Evolutionary conservation across 1,140 invertebrate species (phyloP), one percentile per base, ranked within the genome.

Genomic region (Cepaea nemoralis): DNA sequence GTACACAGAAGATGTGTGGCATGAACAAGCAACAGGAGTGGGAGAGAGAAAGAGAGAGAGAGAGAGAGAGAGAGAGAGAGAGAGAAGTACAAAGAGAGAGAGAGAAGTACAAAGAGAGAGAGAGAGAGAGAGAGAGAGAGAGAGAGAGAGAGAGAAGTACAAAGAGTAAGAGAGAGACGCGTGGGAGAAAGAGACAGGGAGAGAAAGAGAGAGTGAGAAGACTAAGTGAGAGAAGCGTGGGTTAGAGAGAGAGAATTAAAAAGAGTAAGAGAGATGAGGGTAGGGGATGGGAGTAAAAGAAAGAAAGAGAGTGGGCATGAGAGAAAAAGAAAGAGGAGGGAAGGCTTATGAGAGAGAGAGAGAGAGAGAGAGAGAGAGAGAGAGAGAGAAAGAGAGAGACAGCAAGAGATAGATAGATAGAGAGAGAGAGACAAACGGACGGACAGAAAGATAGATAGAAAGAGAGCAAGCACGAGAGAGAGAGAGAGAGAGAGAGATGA

Each of bases 51-150:
- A 10, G 42, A 10, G 42, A 45, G 42, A 19, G 42, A 19, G 42
- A 19, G 42, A 45, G 37, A 48, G 14, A 40, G 71, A 22, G 37
- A 40, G 8, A 10, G 24, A 75, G 42, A 50, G 42, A n/a, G n/a
- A n/a, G n/a, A n/a, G n/a, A n/a, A n/a, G 31, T 40, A 50, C 42
- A 50, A 45, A 50, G 73, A 75, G 73, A 75, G 42, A 50, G 73
- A 27, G 42, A 75, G 42, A 50, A 45, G 50, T 40, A 75, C 24
- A 50, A 45, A 50, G 73, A 75, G 73, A 50, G 42, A 48, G 45
- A 50, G 42, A 55, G 42, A 50, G 73, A 50, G 73, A 50, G 73
- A 50, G 40, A 55, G 73, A 75, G 73, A 50, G 42, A 35, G 73
- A 27, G 42, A 75, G 42, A 75, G 73, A 75, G 73, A 27, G 40